Evolutionary conservation across 2,888 invertebrate species (phyloP), one percentile per base, ranked within the genome.

Genomic region (Drosophila affinis): DNA sequence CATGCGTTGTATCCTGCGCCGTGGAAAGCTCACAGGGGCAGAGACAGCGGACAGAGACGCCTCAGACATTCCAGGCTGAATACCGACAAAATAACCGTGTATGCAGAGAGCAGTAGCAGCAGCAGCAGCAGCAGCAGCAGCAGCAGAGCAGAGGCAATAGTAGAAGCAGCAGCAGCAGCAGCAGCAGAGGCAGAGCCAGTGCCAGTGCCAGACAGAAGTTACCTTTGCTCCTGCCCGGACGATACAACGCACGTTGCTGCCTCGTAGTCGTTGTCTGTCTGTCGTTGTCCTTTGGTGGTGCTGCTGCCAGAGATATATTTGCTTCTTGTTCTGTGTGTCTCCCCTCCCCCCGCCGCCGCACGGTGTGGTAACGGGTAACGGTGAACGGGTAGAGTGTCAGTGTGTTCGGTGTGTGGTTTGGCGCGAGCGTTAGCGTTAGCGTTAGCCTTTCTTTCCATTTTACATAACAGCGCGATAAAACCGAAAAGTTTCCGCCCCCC

Each of bases 211-310:
- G 92, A 92, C 91, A 91, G 91, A 92, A 92, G 91, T 91, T 92
- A 92, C 91, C 92, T 92, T 92, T 92, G 91, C 91, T 91, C 90
- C 91, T 91, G 91, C 91, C 92, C 92, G 92, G 92, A 92, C 92
- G 92, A 91, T 89, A 89, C 90, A 88, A 89, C 88, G 90, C 88
- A 89, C 91, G 91, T 90, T 90, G 88, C 87, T 86, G 90, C 90
- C 57, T 72, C 71, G 82, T 79, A 72, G 80, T 74, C 72, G 85
- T 85, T 84, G 82, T 89, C 89, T 84, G 82, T 89, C 89, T 86
- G 86, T 89, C 89, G 78, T 87, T 39, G 39, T 39, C 39, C 39
- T 39, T 39, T 39, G 39, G 39, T 39, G 39, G 39, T 39, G 39
- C 39, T 39, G 39, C 69, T 39, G 39, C 69, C 85, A 48, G 54